These are phyloP conservation scores for Pemphigus obesinymphae DNA, from an alignment of 1,140 invertebrate genomes.

Conservation along the genomic window DNA sequence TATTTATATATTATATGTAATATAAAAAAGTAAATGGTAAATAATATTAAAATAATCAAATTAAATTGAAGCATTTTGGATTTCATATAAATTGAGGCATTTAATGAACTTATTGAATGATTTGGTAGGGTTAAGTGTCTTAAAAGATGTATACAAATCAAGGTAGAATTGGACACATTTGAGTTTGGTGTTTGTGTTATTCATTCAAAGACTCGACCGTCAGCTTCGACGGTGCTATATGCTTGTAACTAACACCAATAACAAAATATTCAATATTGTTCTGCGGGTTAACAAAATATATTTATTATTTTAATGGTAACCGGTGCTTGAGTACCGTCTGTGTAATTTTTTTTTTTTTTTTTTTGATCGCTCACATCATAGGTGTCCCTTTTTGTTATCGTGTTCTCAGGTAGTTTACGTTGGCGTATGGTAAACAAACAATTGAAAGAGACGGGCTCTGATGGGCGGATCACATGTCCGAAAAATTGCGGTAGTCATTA, in stretches of 20 bases:
- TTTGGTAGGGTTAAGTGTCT: too few species aligned
- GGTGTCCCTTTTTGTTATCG: slow-evolving; percentile 28
- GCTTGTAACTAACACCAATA: slow-evolving; percentile 24
- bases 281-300: not conserved
- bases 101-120: too few species aligned
- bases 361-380: slow-evolving; percentile 11
- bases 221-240: not conserved
- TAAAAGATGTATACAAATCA: not conserved
- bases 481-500: slow-evolving; percentile 52
- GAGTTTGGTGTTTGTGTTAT: not conserved
- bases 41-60: too few species aligned
- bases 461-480: slow-evolving; percentile 32
- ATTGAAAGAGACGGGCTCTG: slow-evolving; percentile 2
- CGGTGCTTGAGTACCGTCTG: slow-evolving; percentile 7
- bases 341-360: not conserved
- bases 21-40: too few species aligned
- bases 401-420: slow-evolving; percentile 32
- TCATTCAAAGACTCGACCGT: not conserved
- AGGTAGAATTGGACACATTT: not conserved
- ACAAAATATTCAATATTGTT: not conserved
- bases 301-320: not conserved
- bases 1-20: too few species aligned
- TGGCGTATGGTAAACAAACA: slow-evolving; percentile 33
- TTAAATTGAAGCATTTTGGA: too few species aligned
- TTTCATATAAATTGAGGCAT: too few species aligned